These are phyloP conservation scores for Microtus richardsoni DNA, from an alignment of 2,113 vertebrate genomes.

Conservation along the genomic window DNA sequence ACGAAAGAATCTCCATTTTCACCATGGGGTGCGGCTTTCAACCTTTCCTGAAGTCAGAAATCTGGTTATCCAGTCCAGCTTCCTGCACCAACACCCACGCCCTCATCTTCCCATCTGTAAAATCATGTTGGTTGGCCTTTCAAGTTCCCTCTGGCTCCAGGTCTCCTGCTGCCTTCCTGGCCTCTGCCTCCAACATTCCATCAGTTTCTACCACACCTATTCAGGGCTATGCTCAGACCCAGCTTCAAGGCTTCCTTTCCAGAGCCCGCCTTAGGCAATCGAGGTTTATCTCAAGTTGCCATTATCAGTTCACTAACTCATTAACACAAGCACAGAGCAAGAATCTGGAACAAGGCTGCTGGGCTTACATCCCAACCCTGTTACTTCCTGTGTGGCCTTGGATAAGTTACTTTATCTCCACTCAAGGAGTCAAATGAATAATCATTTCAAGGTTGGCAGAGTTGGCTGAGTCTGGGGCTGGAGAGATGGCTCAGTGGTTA, in stretches of 20 bases:
- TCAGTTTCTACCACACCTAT: neutral
- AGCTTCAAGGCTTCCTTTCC: neutral
- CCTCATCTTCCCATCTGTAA: neutral
- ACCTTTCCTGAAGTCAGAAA: neutral
- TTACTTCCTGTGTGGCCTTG: neutral
- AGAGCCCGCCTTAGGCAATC: neutral
- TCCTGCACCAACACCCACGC: neutral
- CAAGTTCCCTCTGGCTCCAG: neutral
- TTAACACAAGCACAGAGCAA: neutral
- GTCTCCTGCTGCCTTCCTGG: neutral
- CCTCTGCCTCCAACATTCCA: neutral
- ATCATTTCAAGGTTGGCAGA: neutral
- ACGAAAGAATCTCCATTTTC: neutral
- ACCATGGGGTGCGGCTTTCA: neutral
- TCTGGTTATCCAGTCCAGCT: neutral
- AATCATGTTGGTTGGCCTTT: neutral
- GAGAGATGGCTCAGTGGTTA: neutral
- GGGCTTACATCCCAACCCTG: neutral
- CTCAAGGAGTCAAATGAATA: conserved; percentile 38
- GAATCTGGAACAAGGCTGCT: neutral
- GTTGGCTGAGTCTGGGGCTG: neutral
- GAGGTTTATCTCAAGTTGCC: neutral
- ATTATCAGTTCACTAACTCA: neutral
- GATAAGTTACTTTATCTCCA: neutral
- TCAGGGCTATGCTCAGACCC: neutral